Conservation (phyloP, 1,140 invertebrate species). For the Drosophila sulfurigaster region DNA sequence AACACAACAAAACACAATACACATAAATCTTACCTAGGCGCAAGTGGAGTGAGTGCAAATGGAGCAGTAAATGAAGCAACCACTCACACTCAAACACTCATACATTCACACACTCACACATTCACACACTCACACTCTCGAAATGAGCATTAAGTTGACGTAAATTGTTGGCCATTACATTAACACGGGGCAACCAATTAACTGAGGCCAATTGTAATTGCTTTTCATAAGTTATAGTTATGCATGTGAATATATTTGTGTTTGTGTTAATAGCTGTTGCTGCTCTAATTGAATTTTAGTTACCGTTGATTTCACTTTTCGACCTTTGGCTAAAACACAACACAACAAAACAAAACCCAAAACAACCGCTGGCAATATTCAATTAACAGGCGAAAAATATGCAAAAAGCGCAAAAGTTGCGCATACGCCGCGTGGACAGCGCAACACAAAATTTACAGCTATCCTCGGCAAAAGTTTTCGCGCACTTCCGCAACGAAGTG, state of each 20-base stretch:
- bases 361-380: constrained; percentile 28
- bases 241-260: constrained; percentile 1
- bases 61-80: constrained; percentile 68
- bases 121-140: constrained; percentile 26
- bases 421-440: constrained; percentile 52
- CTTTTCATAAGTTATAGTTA: constrained; percentile 47
- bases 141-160: constrained; percentile 84
- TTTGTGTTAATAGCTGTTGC: constrained; percentile 25
- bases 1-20: constrained; percentile 10
- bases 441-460: constrained; percentile 53
- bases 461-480: constrained; percentile 53
- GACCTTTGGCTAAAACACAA: constrained; percentile 31
- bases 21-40: constrained; percentile 77
- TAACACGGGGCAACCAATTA: constrained; percentile 72
- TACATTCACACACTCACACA: constrained; percentile 10
- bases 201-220: constrained; percentile 70
- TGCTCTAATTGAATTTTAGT: constrained; percentile 80
- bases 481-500: constrained; percentile 43
- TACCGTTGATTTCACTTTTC: constrained; percentile 68
- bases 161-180: constrained; percentile 84
- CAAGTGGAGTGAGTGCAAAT: constrained; percentile 56
- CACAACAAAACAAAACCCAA: constrained; percentile 6
- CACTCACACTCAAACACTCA: constrained; percentile 37
- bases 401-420: constrained; percentile 57
- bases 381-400: constrained; percentile 36